Base-by-base conservation (phyloP, 2,797 vertebrate species). In the Ammospiza maritima region DNA sequence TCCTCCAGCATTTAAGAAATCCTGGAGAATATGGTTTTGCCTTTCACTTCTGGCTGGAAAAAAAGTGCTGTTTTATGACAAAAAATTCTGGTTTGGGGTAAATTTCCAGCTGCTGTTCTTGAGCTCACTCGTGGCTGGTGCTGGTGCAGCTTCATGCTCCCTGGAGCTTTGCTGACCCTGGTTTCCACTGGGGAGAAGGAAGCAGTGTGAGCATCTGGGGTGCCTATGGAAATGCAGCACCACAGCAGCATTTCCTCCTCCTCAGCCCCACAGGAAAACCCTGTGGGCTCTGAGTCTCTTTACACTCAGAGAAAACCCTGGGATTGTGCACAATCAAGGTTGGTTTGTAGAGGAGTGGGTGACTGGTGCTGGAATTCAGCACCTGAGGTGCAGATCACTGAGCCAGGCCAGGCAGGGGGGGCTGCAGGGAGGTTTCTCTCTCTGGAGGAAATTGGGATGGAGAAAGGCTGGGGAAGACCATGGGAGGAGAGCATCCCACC, bases 401-500 rank as follows among this genome's bases (percentile, higher is more conserved):
- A 58, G 56, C 34, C 23, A 1, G 11, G 32, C 20, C 29, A 18
- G 56, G 60, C 1, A 4, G 22, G 1, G 17, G 58, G 30, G 27
- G 3, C 5, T 66, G 65, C 20, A 78, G 34, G 32, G 48, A 29
- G 1, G 1, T n/a, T 81, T 51, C 66, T 38, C 58, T n/a, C 20
- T 36, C 1, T 29, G 53, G 26, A 58, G 66, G 30, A 7, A 47
- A 60, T 14, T 3, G 10, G 13, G 50, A 11, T 44, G 66, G 58
- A 42, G 42, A 45, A 48, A 30, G 10, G 34, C 11, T 66, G 56
- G n/a, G 21, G 40, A 22, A 29, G 9, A 13, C 21, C 16, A 2
- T 0, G 48, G 15, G 3, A 56, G 19, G n/a, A 87, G 36, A 56
- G 17, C 1, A 1, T 32, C 50, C 44, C 8, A 3, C 27, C 0